These are phyloP conservation scores for Jaculus jaculus DNA, from an alignment of 2,113 vertebrate genomes.

Conservation along the genomic window DNA sequence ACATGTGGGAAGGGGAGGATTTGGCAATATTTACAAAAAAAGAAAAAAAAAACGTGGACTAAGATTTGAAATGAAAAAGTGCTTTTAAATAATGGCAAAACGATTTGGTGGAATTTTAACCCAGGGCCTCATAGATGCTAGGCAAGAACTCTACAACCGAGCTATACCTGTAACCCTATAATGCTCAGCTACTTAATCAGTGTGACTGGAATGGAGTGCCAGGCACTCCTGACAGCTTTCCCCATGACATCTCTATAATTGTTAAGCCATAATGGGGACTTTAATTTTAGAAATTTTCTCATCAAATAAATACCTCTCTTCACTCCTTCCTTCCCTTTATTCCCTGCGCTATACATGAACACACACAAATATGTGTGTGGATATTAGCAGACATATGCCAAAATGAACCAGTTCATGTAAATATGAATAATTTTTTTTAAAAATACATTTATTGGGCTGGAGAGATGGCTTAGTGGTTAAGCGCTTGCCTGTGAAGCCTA, in stretches of 20 bases:
- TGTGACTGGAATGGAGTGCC: not conserved
- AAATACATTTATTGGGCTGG: too few relatives aligned
- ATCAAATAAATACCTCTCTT: not conserved
- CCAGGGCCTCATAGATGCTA: not conserved
- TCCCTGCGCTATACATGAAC: not conserved
- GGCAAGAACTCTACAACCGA: not conserved
- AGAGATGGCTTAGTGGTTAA: too few relatives aligned
- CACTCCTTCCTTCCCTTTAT: not conserved
- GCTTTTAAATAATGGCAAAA: not conserved
- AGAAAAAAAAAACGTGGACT: not conserved
- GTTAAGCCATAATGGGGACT: not conserved
- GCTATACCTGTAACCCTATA: not conserved
- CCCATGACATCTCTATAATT: not conserved
- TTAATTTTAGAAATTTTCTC: conserved; percentile 25
- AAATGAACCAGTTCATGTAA: not conserved
- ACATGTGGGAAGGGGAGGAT: not conserved
- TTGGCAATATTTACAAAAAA: not conserved
- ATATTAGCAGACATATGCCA: not conserved
- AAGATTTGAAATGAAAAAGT: not conserved
- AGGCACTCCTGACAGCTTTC: not conserved
- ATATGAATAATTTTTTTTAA: not conserved
- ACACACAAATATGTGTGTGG: not conserved
- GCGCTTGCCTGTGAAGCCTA: too few relatives aligned
- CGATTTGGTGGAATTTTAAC: not conserved
- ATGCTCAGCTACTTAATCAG: not conserved